These are phyloP conservation scores for Nomada flava DNA, from an alignment of 2,888 invertebrate species.

Conservation along the genomic window DNA sequence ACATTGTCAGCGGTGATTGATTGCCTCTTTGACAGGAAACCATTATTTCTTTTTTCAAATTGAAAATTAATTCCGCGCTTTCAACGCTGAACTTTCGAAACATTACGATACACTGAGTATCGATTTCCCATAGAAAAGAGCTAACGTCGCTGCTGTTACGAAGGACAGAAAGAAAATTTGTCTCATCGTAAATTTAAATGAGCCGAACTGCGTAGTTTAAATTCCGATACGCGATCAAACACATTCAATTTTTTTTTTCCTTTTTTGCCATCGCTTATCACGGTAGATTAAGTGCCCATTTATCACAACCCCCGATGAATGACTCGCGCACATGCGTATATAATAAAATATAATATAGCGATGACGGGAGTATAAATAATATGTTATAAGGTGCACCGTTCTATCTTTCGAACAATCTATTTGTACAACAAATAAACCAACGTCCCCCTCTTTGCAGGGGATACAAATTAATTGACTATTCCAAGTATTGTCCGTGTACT, in stretches of 20 bases:
- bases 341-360: conserved; percentile 47
- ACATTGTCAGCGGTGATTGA: conserved; percentile 19
- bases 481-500: too few relatives aligned
- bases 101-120: conserved; percentile 22
- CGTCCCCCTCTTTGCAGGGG: too few relatives aligned
- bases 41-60: conserved; percentile 20
- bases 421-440: too few relatives aligned
- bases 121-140: conserved; percentile 26
- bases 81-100: conserved; percentile 33
- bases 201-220: conserved; percentile 55
- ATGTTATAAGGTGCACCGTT: conserved; percentile 4
- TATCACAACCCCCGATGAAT: conserved; percentile 58
- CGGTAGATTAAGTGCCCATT: conserved; percentile 59
- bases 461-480: neutral
- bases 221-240: conserved; percentile 54
- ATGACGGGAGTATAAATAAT: conserved; percentile 22
- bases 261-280: conserved; percentile 55
- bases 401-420: conserved; percentile 5
- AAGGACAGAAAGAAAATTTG: conserved; percentile 42
- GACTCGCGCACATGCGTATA: conserved; percentile 37
- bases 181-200: conserved; percentile 66
- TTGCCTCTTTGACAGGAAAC: conserved; percentile 6
- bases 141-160: neutral
- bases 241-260: conserved; percentile 37
- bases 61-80: conserved; percentile 37